A percentile compares a stretch with the other conserved stretches of the same genome.
Evolutionary conservation across 2,888 invertebrate species (phyloP).

Genomic region (Pimpla rufipes): DNA sequence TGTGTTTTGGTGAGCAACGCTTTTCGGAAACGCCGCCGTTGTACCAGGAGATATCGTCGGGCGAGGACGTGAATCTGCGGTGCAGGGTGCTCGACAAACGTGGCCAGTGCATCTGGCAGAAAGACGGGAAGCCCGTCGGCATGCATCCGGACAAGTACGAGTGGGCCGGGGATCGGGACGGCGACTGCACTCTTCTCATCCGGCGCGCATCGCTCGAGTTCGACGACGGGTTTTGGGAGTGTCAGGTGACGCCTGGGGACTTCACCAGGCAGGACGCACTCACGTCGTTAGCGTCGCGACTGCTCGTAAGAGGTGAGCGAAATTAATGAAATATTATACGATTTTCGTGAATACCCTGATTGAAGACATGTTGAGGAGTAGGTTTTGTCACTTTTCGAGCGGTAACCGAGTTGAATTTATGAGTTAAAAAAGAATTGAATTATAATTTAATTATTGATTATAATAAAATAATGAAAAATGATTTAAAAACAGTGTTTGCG

Average conservation of each 20-base stretch:
- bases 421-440: no score
- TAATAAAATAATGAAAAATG: no score
- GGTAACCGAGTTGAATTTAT: no score
- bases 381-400: no score
- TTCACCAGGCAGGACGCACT: constrained; percentile 90
- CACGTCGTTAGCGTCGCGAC: constrained; percentile 92
- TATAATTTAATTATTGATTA: no score
- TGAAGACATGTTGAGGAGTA: no score
- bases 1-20: constrained; percentile 87
- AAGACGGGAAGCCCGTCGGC: constrained; percentile 95
- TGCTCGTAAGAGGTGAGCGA: constrained; percentile 92
- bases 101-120: constrained; percentile 97
- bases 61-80: constrained; percentile 92
- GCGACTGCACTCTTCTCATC: constrained; percentile 95
- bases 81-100: constrained; percentile 95
- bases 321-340: no score
- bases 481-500: no score
- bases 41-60: constrained; percentile 95
- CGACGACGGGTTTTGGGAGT: constrained; percentile 97
- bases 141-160: constrained; percentile 96
- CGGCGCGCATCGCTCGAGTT: constrained; percentile 93
- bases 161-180: constrained; percentile 90
- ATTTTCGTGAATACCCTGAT: no score
- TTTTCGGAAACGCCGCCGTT: constrained; percentile 93
- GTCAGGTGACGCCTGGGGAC: constrained; percentile 96